These are phyloP conservation scores for Protobothrops flavoviridis DNA, from an alignment of 2,113 vertebrate genomes.

Conservation along the genomic window DNA sequence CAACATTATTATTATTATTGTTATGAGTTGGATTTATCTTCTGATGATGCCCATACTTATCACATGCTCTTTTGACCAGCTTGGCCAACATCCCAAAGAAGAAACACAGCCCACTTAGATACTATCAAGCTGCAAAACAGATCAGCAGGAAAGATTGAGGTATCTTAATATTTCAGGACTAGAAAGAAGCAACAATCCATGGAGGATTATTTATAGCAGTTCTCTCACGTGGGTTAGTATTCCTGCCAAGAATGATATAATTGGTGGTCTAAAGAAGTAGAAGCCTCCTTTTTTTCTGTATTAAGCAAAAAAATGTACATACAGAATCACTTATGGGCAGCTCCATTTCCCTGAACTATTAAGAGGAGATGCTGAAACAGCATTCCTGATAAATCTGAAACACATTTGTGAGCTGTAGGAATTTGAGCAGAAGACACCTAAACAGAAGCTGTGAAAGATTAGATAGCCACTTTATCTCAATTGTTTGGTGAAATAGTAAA, in stretches of 20 bases:
- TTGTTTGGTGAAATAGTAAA: not conserved
- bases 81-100: not conserved
- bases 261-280: not conserved
- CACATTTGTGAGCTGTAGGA: not conserved
- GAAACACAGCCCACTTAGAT: not conserved
- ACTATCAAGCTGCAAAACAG: not conserved
- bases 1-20: too few species aligned
- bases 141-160: not conserved
- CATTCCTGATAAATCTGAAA: not conserved
- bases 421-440: constrained; percentile 15
- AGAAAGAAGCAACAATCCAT: not conserved
- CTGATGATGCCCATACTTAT: not conserved
- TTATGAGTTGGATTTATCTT: not conserved
- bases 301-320: not conserved
- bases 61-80: not conserved
- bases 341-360: not conserved
- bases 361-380: not conserved
- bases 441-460: not conserved
- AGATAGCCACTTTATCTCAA: not conserved
- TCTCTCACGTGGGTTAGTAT: not conserved
- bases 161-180: not conserved
- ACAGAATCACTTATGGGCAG: not conserved
- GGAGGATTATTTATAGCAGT: not conserved
- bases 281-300: not conserved
- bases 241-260: not conserved